phyloP scores from a whole-genome alignment of 2,797 vertebrate genomes.

The Sylvilagus floridanus region DNA sequence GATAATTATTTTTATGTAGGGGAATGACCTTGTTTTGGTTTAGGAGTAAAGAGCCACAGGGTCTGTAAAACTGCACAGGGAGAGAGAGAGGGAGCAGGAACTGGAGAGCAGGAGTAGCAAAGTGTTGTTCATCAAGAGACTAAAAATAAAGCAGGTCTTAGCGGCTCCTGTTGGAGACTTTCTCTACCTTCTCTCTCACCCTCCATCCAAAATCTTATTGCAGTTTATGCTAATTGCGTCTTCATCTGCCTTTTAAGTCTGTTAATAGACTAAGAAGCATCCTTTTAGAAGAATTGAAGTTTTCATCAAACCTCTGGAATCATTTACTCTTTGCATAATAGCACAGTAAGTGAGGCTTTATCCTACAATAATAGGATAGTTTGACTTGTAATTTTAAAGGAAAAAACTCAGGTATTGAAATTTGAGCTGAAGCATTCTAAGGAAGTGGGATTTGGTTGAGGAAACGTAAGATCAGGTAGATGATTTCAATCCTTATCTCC shows the following conservation, averaged over 20 bases:
- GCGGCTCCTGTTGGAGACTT: background rate
- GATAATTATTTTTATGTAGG: background rate
- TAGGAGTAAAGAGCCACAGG: background rate
- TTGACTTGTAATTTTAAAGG: conserved; percentile 54
- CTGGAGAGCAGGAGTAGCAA: background rate
- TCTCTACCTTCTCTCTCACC: background rate
- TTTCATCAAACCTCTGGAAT: conserved; percentile 32
- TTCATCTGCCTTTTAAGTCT: conserved; percentile 7
- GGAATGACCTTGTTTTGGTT: conserved; percentile 5
- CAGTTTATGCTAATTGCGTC: conserved; percentile 16
- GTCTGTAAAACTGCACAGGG: background rate
- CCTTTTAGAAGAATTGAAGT: conserved; percentile 39
- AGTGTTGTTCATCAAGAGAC: background rate
- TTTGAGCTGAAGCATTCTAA: conserved; percentile 32
- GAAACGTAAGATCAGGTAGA: conserved; percentile 29
- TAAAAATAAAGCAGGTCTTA: background rate
- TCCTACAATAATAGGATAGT: background rate
- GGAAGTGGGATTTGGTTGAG: background rate
- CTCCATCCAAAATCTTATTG: background rate
- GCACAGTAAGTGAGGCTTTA: background rate
- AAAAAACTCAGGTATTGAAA: conserved; percentile 44
- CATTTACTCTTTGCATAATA: conserved; percentile 49
- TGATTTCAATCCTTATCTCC: conserved; percentile 19
- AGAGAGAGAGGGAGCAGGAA: too few species aligned
- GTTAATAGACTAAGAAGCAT: background rate